Conservation (phyloP, 2,888 invertebrate genomes). For the Stenichneumon culpator region DNA sequence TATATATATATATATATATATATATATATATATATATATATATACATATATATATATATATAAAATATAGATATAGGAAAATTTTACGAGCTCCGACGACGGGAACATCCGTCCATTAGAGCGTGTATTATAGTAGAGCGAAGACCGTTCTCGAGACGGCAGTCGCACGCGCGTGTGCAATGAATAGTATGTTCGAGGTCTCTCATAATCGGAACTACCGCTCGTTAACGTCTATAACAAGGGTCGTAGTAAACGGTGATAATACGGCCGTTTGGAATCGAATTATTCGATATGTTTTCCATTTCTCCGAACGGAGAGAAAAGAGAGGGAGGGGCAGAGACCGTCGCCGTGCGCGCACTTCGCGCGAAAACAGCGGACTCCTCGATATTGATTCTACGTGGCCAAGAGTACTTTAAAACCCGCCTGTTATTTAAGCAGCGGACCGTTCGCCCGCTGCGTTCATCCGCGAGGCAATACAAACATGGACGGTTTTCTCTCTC, state of each 20-base stretch:
- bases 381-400: conserved; percentile 66
- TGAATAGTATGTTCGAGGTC: not conserved
- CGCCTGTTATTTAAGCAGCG: conserved; percentile 41
- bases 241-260: not conserved
- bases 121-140: conserved; percentile 26
- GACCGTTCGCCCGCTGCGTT: conserved; percentile 9
- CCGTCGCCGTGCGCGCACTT: conserved; percentile 23
- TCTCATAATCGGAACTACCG: conserved; percentile 25
- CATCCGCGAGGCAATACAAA: conserved; percentile 19
- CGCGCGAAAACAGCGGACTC: conserved; percentile 13
- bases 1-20: not conserved
- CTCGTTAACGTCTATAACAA: conserved; percentile 48
- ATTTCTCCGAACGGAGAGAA: not conserved
- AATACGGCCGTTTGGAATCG: conserved; percentile 26
- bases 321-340: conserved; percentile 26
- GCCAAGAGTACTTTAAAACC: conserved; percentile 69
- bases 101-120: conserved; percentile 19
- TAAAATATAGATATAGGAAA: conserved; percentile 1
- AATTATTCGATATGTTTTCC: conserved; percentile 6
- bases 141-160: not conserved
- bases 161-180: not conserved
- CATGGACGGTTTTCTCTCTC: conserved; percentile 80
- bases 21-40: not conserved
- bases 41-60: not conserved
- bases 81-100: conserved; percentile 14